These are phyloP conservation scores for Periophthalmus magnuspinnatus DNA, from an alignment of 2,797 vertebrate genomes.

Conservation along the genomic window DNA sequence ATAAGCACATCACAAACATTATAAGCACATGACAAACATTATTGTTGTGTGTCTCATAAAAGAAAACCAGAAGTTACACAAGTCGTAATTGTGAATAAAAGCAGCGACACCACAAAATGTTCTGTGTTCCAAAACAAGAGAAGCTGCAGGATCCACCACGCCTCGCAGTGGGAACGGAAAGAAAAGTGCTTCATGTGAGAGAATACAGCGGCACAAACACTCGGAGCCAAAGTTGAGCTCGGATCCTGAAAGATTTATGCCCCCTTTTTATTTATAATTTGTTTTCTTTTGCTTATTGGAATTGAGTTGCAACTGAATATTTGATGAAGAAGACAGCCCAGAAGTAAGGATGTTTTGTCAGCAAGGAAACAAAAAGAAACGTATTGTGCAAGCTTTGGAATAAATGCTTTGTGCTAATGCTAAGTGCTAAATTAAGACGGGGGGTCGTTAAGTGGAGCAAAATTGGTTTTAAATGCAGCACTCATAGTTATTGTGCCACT, in stretches of 20 bases:
- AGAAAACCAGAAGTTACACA: constrained; percentile 69
- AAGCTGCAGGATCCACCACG: constrained; percentile 60
- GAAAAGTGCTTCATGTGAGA: constrained; percentile 76
- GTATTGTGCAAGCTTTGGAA: constrained; percentile 67
- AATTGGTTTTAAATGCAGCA: background rate
- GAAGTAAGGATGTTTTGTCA: constrained; percentile 75
- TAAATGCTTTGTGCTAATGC: constrained; percentile 51
- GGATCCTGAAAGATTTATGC: constrained; percentile 80
- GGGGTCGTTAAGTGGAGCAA: background rate
- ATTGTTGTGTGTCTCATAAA: constrained; percentile 66
- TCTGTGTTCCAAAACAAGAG: constrained; percentile 66
- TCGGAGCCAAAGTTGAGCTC: constrained; percentile 72
- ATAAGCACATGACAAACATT: constrained; percentile 54
- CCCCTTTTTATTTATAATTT: constrained; percentile 76
- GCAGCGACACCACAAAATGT: constrained; percentile 68
- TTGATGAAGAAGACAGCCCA: constrained; percentile 73
- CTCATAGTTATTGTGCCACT: background rate
- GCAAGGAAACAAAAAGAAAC: constrained; percentile 70
- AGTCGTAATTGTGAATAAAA: constrained; percentile 73
- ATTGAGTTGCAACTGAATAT: constrained; percentile 77
- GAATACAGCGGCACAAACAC: constrained; percentile 75
- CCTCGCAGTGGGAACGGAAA: constrained; percentile 71
- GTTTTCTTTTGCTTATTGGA: constrained; percentile 78
- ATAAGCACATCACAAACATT: constrained; percentile 53
- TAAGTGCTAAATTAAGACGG: constrained; percentile 40